These are phyloP conservation scores for Ommatoiulus sabulosus DNA, from an alignment of 2,888 invertebrate genomes.

Conservation along the genomic window DNA sequence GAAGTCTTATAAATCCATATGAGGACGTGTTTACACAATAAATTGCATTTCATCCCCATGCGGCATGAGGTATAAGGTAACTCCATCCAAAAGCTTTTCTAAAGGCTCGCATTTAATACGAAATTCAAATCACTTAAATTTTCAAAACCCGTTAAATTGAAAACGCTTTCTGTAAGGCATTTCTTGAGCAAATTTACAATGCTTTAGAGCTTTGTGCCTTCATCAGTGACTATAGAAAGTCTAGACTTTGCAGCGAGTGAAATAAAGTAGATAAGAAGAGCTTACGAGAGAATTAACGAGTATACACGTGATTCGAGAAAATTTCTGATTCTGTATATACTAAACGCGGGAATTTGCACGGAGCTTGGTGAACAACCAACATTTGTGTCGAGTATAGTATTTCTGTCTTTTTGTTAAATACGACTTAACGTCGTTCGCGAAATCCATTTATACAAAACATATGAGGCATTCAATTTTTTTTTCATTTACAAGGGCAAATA, in stretches of 20 bases:
- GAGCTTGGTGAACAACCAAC: neutral
- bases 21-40: conserved; percentile 11
- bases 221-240: neutral
- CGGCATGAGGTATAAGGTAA: neutral
- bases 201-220: neutral
- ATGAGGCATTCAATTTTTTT: too few relatives aligned
- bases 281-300: neutral
- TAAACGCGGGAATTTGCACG: neutral
- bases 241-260: neutral
- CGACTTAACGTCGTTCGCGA: neutral
- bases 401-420: neutral
- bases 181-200: neutral
- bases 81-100: neutral
- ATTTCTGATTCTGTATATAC: neutral
- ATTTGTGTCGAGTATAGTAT: neutral
- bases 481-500: too few relatives aligned
- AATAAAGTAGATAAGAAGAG: neutral
- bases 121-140: conserved; percentile 1
- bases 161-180: neutral
- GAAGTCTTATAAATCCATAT: conserved; percentile 12
- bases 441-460: neutral
- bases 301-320: neutral
- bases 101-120: neutral
- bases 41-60: conserved; percentile 25
- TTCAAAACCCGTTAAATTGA: conserved; percentile 10